Base-by-base conservation (phyloP, 2,113 vertebrate species). In the Diphyllodes magnificus region DNA sequence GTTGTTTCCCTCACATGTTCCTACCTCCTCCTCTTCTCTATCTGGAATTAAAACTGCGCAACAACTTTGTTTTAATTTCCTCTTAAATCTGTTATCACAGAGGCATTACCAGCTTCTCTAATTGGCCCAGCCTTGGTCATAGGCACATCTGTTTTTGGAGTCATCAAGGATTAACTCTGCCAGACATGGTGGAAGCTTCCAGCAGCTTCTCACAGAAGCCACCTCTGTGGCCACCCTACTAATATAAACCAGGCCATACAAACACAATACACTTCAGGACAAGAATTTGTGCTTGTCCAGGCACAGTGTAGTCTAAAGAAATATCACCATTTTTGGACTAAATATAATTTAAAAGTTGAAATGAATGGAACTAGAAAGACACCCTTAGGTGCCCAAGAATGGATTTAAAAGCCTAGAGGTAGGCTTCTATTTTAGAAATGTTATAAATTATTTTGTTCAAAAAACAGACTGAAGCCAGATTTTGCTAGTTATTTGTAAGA, bases 401-500 rank as follows among this genome's bases (percentile, higher is more conserved):
- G 22, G 39, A 82, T 83, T 94, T 86, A 54, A 78, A 86, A 88
- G 59, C 54, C 68, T 83, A 1, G 1, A 88, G 50, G 66, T 60
- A 83, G 19, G 15, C 20, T 92, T 86, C 76, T 86, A 56, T 93
- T 92, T 90, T 68, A 88, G 42, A 92, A 88, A 90, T 37, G 3
- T 49, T 80, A 15, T 66, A 45, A 82, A 44, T 50, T 82, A 78
- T 77, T 92, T 90, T 76, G 40, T 92, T 86, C 9, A 87, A 27
- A 69, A 85, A 68, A 4, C 22, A 80, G 35, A 44, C 37, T 50
- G 42, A 69, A 90, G 51, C 27, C 70, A 44, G n/a, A 23, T 77
- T 90, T 96, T 92, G 20, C 35, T 75, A 60, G 59, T 63, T 92
- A 83, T 70, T 92, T 81, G 30, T 70, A 84, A 90, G 39, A 64